phyloP scores from a whole-genome alignment of 2,797 vertebrate species.

The Triplophysa bombifrons region DNA sequence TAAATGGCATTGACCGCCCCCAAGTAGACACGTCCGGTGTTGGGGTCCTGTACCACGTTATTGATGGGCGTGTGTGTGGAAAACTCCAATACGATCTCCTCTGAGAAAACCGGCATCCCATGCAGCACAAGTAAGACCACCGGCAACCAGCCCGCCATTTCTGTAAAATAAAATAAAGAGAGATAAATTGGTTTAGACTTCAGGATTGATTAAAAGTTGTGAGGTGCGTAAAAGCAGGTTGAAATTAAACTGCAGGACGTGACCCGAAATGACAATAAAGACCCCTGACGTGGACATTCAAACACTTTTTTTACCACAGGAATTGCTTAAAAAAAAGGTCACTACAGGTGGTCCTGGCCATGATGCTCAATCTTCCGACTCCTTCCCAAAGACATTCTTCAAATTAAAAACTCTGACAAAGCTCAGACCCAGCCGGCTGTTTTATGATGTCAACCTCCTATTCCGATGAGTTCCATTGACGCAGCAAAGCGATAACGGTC shows the following conservation, averaged over 20 bases:
- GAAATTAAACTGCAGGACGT: too few relatives aligned
- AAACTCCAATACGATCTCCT: constrained; percentile 61
- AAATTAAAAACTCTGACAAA: constrained; percentile 59
- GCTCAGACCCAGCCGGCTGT: constrained; percentile 56
- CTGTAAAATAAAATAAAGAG: constrained; percentile 54
- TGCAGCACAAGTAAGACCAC: constrained; percentile 67
- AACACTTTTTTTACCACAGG: background rate
- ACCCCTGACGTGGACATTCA: background rate
- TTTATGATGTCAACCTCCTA: constrained; percentile 68
- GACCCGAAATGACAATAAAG: too few relatives aligned
- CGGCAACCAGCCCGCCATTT: constrained; percentile 76
- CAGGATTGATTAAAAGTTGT: too few relatives aligned
- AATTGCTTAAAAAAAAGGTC: background rate
- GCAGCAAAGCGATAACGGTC: constrained; percentile 68
- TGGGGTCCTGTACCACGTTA: constrained; percentile 77
- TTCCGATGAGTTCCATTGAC: constrained; percentile 62
- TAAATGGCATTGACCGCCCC: constrained; percentile 87
- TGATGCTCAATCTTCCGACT: background rate
- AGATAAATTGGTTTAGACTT: background rate
- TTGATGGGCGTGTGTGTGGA: constrained; percentile 69
- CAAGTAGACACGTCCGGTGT: constrained; percentile 86
- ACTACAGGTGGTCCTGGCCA: background rate
- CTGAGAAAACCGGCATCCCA: constrained; percentile 54
- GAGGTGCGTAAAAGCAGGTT: too few relatives aligned
- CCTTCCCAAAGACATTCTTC: constrained; percentile 55